Base-by-base conservation (phyloP, 2,888 invertebrate species). In the Pteria penguin region DNA sequence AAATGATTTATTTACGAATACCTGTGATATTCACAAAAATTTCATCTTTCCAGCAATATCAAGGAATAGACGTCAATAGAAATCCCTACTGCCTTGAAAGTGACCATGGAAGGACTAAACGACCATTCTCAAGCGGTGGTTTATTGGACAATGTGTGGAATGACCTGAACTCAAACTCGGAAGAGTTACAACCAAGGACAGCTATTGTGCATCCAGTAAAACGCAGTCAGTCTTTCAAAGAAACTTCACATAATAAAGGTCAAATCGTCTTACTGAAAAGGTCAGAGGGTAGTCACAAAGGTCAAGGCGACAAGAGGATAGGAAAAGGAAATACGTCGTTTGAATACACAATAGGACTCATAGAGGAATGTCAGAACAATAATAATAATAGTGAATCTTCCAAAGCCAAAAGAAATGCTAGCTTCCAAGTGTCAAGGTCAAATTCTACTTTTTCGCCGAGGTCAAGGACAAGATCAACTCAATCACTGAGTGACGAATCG, bases 331-430 rank as follows among this genome's bases (percentile, higher is more conserved):
- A 27, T 60, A 18, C 60, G 18, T 26, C 22, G 1, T 24, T 22
- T 14, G 60, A 60, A 27, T 11, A 26, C 8, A 24, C 60, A 60
- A n/a, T 36, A 14, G 67, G 63, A 58, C 79, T 75, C 63, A 70
- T 72, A 61, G 74, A 80, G 4, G 86, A 86, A 24, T 45, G 45
- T 45, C 45, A 45, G 18, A 45, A 45, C 45, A 80, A 62, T 63
- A 78, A 80, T 5, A 71, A 62, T 18, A 72, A 77, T 74, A 78
- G 81, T 3, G 82, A 83, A 68, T 80, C 73, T 60, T 80, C 76
- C 60, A 84, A 84, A 2, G 80, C 83, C 1, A 57, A 83, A 65
- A 86, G 86, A 14, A 8, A 61, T 55, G 72, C 61, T 11, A 58
- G 29, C 33, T n/a, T 27, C 3, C 63, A 45, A 22, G 60, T 29